phyloP scores from a whole-genome alignment of 2,888 invertebrate genomes.

The Chorisops tibialis region DNA sequence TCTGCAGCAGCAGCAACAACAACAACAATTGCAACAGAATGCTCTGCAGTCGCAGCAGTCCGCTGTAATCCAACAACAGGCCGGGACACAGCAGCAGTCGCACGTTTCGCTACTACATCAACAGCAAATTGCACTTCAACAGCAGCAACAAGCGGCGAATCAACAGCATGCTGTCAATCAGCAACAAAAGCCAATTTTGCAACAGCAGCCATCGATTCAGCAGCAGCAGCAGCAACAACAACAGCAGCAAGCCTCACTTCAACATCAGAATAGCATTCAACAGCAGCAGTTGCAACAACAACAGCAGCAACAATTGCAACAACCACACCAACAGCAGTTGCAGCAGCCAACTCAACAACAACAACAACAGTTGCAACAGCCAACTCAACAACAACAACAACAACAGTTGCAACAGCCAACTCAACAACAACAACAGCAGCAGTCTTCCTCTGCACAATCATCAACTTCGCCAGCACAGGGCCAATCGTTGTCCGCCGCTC shows the following conservation, averaged over 20 bases:
- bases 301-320: slow-evolving; percentile 12
- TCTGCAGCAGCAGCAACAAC: background rate
- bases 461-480: background rate
- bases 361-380: background rate
- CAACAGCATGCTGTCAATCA: too few species aligned
- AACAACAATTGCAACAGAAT: background rate
- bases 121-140: slow-evolving; percentile 29
- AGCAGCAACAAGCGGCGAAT: slow-evolving; percentile 29
- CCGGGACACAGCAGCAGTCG: slow-evolving; percentile 35
- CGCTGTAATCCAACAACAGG: background rate
- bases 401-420: too few species aligned
- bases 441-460: background rate
- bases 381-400: background rate
- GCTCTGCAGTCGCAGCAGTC: background rate
- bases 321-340: slow-evolving; percentile 6
- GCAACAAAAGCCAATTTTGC: slow-evolving; percentile 29
- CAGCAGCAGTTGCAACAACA: slow-evolving; percentile 13
- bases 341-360: slow-evolving; percentile 18
- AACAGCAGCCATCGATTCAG: background rate
- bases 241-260: background rate
- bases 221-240: background rate
- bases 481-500: slow-evolving; percentile 13
- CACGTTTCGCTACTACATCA: slow-evolving; percentile 35
- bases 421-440: background rate
- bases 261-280: slow-evolving; percentile 1